Evolutionary conservation across 2,888 invertebrate species (phyloP).

Genomic region (Mythimna pallens): DNA sequence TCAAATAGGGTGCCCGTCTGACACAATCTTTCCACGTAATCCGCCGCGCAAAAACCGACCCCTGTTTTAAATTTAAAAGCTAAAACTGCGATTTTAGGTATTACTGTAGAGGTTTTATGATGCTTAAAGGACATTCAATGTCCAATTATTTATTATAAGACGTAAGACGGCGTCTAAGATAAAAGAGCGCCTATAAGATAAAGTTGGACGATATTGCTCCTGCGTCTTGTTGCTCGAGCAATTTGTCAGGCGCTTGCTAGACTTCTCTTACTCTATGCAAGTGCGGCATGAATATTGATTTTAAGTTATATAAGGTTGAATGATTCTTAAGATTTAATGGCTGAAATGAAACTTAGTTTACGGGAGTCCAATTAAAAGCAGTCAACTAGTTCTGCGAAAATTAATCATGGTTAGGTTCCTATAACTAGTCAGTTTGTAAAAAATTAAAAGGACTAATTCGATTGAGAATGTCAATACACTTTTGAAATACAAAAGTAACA

Average conservation of each 20-base stretch:
- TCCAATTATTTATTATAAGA: not conserved
- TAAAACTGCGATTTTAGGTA: constrained; percentile 9
- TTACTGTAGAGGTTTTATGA: not conserved
- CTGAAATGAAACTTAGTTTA: not conserved
- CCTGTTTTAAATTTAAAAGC: not conserved
- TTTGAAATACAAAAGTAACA: too few relatives aligned
- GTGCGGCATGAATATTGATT: constrained; percentile 24
- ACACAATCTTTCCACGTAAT: constrained; percentile 12
- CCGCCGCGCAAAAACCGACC: not conserved
- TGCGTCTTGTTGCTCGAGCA: constrained; percentile 46
- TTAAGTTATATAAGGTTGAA: not conserved
- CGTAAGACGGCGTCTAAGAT: not conserved
- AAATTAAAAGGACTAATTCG: not conserved
- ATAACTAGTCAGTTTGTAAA: not conserved
- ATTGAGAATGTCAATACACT: too few relatives aligned
- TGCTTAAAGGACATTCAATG: not conserved
- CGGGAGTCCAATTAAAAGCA: not conserved
- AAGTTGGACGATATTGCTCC: constrained; percentile 18
- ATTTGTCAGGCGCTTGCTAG: constrained; percentile 54
- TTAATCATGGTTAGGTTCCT: too few relatives aligned
- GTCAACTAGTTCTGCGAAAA: too few relatives aligned
- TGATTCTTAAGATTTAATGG: not conserved
- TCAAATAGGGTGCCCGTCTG: constrained; percentile 13
- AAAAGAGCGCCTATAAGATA: constrained; percentile 37
- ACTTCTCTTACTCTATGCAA: constrained; percentile 8